Percentiles rank a stretch among this genome's conserved stretches.
Conservation (phyloP, 2,113 vertebrate genomes). For the Callocephalon fimbriatum region DNA sequence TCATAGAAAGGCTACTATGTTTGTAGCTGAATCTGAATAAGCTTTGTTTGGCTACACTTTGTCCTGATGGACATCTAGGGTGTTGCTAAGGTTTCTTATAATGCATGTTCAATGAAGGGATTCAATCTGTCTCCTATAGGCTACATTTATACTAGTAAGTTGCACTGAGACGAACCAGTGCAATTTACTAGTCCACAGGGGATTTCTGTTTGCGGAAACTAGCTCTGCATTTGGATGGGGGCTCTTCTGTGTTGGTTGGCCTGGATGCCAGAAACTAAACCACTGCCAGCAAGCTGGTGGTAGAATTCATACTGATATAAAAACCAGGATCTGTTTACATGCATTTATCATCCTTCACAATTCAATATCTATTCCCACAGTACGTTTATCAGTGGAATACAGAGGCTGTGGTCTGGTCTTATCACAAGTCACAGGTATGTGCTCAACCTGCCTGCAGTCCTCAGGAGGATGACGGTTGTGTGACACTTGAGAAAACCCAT, state of each 20-base stretch:
- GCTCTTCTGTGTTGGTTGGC: not conserved
- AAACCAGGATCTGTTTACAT: not conserved
- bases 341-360: not conserved
- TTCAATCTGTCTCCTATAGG: not conserved
- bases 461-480: not conserved
- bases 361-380: not conserved
- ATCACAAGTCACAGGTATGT: not conserved
- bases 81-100: not conserved
- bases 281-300: not conserved
- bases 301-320: not conserved
- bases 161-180: not conserved
- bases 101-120: rapidly evolving
- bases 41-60: not conserved
- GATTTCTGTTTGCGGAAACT: not conserved
- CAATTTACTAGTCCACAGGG: not conserved
- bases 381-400: not conserved
- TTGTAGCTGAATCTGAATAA: not conserved
- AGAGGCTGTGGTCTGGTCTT: not conserved
- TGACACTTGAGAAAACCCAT: not conserved
- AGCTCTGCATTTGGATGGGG: not conserved
- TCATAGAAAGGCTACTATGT: not conserved
- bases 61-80: not conserved
- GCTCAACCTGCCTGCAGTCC: not conserved
- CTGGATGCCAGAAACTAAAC: not conserved
- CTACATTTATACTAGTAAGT: not conserved